Evolutionary conservation across 1,140 invertebrate genomes (phyloP), one percentile per base, ranked within the genome.

Genomic region (Saccostrea echinata): DNA sequence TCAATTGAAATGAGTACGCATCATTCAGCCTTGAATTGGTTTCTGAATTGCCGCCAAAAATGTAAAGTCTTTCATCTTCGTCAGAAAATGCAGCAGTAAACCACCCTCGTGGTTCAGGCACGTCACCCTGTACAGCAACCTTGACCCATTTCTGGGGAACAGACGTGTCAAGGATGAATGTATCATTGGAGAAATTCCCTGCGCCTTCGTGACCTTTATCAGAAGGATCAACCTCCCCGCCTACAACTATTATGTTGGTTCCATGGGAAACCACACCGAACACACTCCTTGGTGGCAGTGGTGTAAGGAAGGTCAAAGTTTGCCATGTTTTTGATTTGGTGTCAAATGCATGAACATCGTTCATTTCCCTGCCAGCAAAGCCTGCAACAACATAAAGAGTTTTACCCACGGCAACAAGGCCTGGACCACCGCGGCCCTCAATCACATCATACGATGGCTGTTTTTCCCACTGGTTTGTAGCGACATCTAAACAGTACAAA

Each of bases 381-480:
- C 92, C 92, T n/a, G 81, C 91, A 4, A 92, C 68, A 57, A 92
- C 88, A 85, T 90, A 92, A 16, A 92, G 35, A 30, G 85, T 88
- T 3, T 83, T 80, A 4, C 82, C 88, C 1, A 91, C 57, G 9
- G 85, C 81, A n/a, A 87, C 76, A 0, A 92, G 71, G 16, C 90
- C 87, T 0, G 90, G 55, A 3, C 92, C 92, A 16, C 90, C 91
- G 18, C 92, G 84, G 18, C 88, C 87, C 4, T 51, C 53, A 18
- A 92, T 90, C 51, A 61, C 87, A 18, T 91, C 88, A 88, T 71
- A 71, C 21, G 43, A 64, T 82, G 92, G 89, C 30, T 90, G 84
- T 33, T 84, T 71, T 53, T 87, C 80, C 92, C 92, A 92, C 1
- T 57, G 61, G 61, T 89, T 88, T 2, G 85, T 85, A 9, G 30